Evolutionary conservation across 2,888 invertebrate genomes (phyloP), one percentile per base, ranked within the genome.

Genomic region (Rhagonycha fulva): DNA sequence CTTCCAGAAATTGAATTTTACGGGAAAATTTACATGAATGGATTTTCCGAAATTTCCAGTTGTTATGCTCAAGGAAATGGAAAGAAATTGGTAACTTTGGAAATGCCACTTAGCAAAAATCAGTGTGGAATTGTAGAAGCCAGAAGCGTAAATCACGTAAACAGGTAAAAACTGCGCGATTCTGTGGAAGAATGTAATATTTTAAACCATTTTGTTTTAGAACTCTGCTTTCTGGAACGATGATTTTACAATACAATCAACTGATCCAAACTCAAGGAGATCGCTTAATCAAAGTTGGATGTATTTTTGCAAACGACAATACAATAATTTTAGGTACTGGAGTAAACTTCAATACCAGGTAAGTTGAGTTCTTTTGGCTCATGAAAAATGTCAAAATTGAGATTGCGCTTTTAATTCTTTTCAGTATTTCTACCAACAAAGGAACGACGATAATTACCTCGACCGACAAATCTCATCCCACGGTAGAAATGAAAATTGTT

Each of bases 181-280:
- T 7, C 5, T 12, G 12, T 0, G 12, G 5, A 4, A 47, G 2
- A 47, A 47, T 47, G 9, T 7, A 47, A 26, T n/a, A 47, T 3
- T 9, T 47, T 47, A n/a, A 5, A 66, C 4, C 4, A 0, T n/a
- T 47, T n/a, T 47, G 10, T 63, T 66, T 66, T 83, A 95, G 95
- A 84, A 94, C 94, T 3, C 91, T 95, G 84, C 91, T 94, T 63
- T 93, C 94, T 83, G 93, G 93, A 24, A 91, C 94, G 84, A 90
- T 96, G 82, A 93, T 96, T 83, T 91, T 96, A 71, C 96, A 96
- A 86, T 94, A 94, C 87, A 96, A 96, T 87, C 92, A 93, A 0
- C 92, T 95, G 81, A 94, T 96, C 76, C 96, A 96, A 87, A 94
- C 95, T 14, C 93, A 95, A 76, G 95, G 95, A 0, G 96, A 96